phyloP scores from a whole-genome alignment of 2,888 invertebrate genomes.

The Lasioglossum malachurum region DNA sequence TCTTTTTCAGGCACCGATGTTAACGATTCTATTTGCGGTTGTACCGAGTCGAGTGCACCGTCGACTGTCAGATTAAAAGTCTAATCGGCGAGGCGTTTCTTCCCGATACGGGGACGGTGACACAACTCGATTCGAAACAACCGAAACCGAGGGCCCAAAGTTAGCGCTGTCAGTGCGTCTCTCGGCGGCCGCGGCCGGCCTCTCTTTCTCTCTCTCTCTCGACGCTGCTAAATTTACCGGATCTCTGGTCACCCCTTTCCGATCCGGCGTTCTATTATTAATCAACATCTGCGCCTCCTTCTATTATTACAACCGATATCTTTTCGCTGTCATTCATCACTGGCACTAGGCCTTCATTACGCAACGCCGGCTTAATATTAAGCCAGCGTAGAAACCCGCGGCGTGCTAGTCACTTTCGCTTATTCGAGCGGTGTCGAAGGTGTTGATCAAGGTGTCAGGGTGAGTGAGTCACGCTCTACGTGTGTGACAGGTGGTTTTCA shows the following conservation, averaged over 20 bases:
- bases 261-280: slow-evolving; percentile 13
- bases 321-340: slow-evolving; percentile 34
- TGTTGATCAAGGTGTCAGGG: slow-evolving; percentile 62
- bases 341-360: slow-evolving; percentile 41
- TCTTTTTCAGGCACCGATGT: not conserved
- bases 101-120: not conserved
- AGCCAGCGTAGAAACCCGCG: slow-evolving; percentile 47
- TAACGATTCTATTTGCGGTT: not conserved
- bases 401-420: slow-evolving; percentile 60
- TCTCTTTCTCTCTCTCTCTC: not conserved
- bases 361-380: slow-evolving; percentile 54
- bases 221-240: not conserved
- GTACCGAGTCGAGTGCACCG: not conserved
- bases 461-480: slow-evolving; percentile 51
- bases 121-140: not conserved
- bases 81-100: not conserved
- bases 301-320: slow-evolving; percentile 31
- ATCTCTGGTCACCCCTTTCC: not conserved
- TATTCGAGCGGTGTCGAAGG: slow-evolving; percentile 47
- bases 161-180: not conserved
- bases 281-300: not conserved
- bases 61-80: not conserved
- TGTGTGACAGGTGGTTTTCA: slow-evolving; percentile 51
- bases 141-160: not conserved
- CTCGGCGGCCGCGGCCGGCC: not conserved